phyloP scores from a whole-genome alignment of 64 coral and sea anemone genomes.

The Pachyseris speciosa region DNA sequence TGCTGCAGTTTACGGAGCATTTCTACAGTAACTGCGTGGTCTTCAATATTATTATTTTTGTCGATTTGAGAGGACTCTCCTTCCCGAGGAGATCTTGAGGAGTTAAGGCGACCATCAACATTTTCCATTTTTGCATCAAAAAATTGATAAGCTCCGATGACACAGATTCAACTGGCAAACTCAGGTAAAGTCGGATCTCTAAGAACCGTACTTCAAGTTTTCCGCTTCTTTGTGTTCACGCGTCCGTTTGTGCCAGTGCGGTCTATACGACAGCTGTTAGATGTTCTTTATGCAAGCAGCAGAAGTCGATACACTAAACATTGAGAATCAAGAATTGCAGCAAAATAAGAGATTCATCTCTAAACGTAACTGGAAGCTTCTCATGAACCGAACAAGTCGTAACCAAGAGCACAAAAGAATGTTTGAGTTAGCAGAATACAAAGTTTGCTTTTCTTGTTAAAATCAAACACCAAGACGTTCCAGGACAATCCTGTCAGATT shows the following conservation, averaged over 20 bases:
- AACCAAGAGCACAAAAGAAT: constrained; percentile 47
- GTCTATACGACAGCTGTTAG: no score
- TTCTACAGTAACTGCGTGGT: background rate
- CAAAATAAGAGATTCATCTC: background rate
- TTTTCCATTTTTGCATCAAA: background rate
- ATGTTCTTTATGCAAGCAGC: no score
- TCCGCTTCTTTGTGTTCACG: background rate
- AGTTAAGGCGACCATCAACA: background rate
- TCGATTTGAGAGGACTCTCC: background rate
- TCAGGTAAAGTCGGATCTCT: no score
- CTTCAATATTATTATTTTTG: background rate
- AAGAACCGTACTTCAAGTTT: no score
- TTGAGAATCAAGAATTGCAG: background rate
- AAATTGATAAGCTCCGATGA: background rate
- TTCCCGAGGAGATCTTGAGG: background rate
- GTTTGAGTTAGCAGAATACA: constrained; percentile 2
- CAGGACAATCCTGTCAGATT: background rate
- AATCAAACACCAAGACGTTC: background rate
- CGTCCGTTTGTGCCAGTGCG: no score
- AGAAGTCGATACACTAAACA: background rate
- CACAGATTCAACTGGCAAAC: no score
- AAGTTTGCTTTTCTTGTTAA: background rate
- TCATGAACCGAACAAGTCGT: background rate
- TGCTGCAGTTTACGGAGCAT: constrained; percentile 22
- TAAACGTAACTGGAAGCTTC: background rate